Base-by-base conservation (phyloP, 2,888 invertebrate species). In the Neoascia interrupta region DNA sequence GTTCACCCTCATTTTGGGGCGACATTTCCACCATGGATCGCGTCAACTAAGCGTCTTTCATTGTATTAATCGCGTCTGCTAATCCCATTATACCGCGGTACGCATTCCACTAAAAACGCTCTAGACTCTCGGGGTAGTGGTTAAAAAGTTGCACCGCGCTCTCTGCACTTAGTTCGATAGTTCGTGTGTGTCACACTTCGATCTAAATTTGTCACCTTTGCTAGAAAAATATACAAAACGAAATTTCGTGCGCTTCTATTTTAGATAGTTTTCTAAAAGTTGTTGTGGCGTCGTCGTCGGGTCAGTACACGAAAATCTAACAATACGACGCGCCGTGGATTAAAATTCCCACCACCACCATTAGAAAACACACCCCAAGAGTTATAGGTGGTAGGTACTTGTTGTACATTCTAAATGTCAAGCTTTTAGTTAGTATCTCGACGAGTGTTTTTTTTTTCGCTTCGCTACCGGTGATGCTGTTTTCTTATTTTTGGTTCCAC, bases 401-500 rank as follows among this genome's bases (percentile, higher is more conserved):
- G 56, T 31, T 56, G 34, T 51, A 51, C 56, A 43, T 45, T 11
- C 45, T 56, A 79, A 79, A 73, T 79, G 66, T 66, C 79, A 66
- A 10, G 21, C 64, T 23, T 47, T 23, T 60, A 53, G 76, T 66
- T 76, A 79, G 47, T 64, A 66, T 47, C 60, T n/a, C 10, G n/a
- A 8, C 49, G 54, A 47, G 49, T 43, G 41, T 19, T 45, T 37
- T n/a, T n/a, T n/a, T n/a, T 49, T 51, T 15, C 31, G 6, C 15
- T 53, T 49, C 39, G 21, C 26, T 45, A 47, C 23, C 21, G 69
- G 56, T 63, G 68, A 69, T 49, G 69, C 47, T 51, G 37, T 64
- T 74, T 80, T 69, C 45, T 63, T 73, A 76, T 73, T 73, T 70
- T 75, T 66, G 23, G 61, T 61, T 60, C 43, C 47, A 74, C 68